Conservation (phyloP, 2,797 vertebrate species). For the Pelobates cultripes region DNA sequence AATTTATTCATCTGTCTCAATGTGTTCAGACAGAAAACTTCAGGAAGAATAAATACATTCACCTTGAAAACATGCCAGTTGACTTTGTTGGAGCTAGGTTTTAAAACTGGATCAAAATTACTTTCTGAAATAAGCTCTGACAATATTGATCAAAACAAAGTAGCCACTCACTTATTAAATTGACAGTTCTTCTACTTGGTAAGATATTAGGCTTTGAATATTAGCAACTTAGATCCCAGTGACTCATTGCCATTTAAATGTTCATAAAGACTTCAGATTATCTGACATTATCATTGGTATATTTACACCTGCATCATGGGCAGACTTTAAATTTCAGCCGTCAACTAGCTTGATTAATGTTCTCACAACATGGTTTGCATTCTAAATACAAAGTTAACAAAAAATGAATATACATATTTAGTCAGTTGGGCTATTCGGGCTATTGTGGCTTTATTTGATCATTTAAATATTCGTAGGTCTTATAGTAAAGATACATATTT, state of each 20-base stretch:
- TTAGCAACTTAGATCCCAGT: constrained; percentile 63
- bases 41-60: constrained; percentile 81
- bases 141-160: constrained; percentile 78
- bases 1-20: constrained; percentile 82
- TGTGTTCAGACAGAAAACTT: constrained; percentile 73
- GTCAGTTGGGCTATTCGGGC: no score
- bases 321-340: constrained; percentile 63
- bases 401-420: background rate
- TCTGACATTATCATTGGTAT: constrained; percentile 73
- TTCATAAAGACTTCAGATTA: constrained; percentile 60
- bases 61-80: constrained; percentile 81
- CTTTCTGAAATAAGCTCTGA: constrained; percentile 76
- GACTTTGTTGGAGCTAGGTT: constrained; percentile 73
- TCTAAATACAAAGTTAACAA: constrained; percentile 16
- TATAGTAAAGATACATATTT: no score
- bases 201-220: constrained; percentile 69
- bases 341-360: constrained; percentile 63
- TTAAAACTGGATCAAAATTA: constrained; percentile 70
- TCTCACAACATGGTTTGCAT: constrained; percentile 31
- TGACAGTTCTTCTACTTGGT: constrained; percentile 73
- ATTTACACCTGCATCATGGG: constrained; percentile 70
- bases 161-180: constrained; percentile 75
- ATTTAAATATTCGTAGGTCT: no score
- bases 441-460: no score
- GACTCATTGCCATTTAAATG: constrained; percentile 58